Evolutionary conservation across 2,113 vertebrate genomes (phyloP).

Genomic region (Tricholaema leucomelas): DNA sequence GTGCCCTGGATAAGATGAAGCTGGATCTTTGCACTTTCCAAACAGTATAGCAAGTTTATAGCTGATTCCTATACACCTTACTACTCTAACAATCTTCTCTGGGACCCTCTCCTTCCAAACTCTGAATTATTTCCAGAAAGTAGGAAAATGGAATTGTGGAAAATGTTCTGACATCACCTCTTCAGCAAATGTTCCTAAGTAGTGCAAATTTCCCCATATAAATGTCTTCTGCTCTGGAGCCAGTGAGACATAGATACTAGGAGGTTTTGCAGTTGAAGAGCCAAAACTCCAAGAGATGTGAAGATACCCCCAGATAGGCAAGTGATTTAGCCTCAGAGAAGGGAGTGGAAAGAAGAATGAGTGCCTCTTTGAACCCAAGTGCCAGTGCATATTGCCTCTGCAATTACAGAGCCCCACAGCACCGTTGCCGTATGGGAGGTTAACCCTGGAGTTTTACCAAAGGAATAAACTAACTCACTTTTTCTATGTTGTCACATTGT

Average conservation of each 20-base stretch:
- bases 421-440: background rate
- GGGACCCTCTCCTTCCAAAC: background rate
- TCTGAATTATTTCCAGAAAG: background rate
- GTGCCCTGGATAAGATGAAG: background rate
- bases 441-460: background rate
- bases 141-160: background rate
- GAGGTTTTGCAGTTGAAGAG: background rate
- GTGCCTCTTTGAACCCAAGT: background rate
- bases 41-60: background rate
- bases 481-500: constrained; percentile 10
- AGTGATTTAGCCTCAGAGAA: background rate
- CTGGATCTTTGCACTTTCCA: background rate
- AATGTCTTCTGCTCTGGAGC: background rate
- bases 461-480: constrained; percentile 2
- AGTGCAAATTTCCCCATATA: background rate
- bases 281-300: background rate
- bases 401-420: background rate
- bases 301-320: background rate
- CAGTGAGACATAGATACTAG: background rate
- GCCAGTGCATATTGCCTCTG: background rate
- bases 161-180: background rate
- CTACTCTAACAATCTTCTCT: background rate
- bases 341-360: background rate
- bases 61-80: background rate
- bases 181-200: background rate